A percentile compares a stretch with the other conserved stretches of the same genome.
These are phyloP conservation scores for Antheraea pernyi DNA, from an alignment of 1,140 invertebrate genomes.

Conservation along the genomic window DNA sequence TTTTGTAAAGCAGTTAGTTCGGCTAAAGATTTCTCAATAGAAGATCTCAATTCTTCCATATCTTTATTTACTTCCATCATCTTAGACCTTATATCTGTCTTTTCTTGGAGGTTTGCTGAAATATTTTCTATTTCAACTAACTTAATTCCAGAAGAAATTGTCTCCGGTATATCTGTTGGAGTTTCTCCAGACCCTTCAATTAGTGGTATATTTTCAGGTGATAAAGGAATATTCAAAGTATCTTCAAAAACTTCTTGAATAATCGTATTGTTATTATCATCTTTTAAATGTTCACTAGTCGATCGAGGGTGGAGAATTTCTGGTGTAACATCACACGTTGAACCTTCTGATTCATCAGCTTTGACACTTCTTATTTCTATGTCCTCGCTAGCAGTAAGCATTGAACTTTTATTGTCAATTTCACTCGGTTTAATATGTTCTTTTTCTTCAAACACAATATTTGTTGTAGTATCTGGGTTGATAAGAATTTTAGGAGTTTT, in stretches of 20 bases:
- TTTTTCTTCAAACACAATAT: neutral
- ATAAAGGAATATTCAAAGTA: constrained; percentile 14
- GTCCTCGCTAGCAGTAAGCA: neutral
- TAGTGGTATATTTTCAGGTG: constrained; percentile 33
- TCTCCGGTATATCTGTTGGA: constrained; percentile 28
- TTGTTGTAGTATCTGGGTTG: neutral
- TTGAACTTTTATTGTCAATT: neutral
- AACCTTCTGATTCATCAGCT: constrained; percentile 34
- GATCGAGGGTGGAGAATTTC: constrained; percentile 60
- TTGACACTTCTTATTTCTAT: constrained; percentile 37
- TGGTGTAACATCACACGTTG: constrained; percentile 41
- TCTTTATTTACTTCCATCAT: constrained; percentile 66
- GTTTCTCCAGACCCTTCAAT: constrained; percentile 52
- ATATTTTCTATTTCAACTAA: constrained; percentile 31
- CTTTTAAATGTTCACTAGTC: constrained; percentile 48
- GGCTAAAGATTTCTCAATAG: constrained; percentile 68
- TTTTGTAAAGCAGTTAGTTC: constrained; percentile 60
- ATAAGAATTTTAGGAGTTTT: constrained; percentile 11
- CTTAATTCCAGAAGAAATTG: constrained; percentile 23
- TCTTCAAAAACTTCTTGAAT: constrained; percentile 41
- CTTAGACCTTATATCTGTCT: constrained; percentile 64
- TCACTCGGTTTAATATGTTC: constrained; percentile 9
- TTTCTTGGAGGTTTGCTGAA: constrained; percentile 35
- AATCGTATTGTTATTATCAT: constrained; percentile 61
- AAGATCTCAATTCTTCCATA: constrained; percentile 63